Evolutionary conservation across 2,888 invertebrate species (phyloP), one percentile per base, ranked within the genome.

Genomic region (Oscheius sp.): DNA sequence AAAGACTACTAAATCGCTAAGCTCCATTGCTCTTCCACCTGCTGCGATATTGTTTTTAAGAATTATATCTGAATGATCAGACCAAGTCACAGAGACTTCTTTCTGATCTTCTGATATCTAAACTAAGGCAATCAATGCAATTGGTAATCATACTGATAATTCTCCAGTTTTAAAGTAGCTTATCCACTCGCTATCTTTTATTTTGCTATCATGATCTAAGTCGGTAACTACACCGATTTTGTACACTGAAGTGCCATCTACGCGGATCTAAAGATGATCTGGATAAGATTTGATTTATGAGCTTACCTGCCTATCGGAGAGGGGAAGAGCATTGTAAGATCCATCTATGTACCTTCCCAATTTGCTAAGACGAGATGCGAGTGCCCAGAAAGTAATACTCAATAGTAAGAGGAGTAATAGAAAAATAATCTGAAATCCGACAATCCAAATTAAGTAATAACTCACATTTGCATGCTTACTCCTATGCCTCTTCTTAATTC

Each of bases 1-100:
- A 87, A 93, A 98, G 0, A 93, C 93, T 69, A 93, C 91, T 67
- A 98, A 89, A 86, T 98, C 97, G 0, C 96, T 96, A 2, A 98
- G 89, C 87, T 97, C 97, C 95, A 97, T 96, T 1, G 95, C 95
- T 80, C 96, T 90, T 2, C 93, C 95, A 8, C 82, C 83, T n/a
- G 78, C 76, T 15, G 83, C 61, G 17, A 61, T 61, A 20, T 61
- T 45, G 17, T 42, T 45, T 23, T 39, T 45, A 27, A 70, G 27
- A 33, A 39, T 42, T 46, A 65, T 46, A 69, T 74, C 45, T 76
- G 74, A 63, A 77, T 78, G 68, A 48, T 86, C 84, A 81, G 77
- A 76, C 70, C 65, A 70, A 8, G 15, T 12, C 25, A 70, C 25
- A 15, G 48, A 34, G 6, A 48, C 50, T 5, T 27, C 33, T 45